Evolutionary conservation across 2,797 vertebrate genomes (phyloP).

Genomic region (Antrozous pallidus): DNA sequence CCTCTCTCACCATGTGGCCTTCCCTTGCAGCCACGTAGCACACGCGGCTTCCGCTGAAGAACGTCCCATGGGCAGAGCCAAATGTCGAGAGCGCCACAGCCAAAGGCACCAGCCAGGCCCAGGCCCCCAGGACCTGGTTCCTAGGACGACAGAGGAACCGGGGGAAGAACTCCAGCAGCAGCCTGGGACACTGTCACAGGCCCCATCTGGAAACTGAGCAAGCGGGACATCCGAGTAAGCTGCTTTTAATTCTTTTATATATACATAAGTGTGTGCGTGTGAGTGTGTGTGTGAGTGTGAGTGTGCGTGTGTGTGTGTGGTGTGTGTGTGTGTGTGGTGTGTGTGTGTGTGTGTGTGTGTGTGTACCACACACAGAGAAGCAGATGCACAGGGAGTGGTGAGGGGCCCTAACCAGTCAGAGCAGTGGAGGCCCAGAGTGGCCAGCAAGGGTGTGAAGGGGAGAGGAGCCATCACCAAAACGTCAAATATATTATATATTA

Average conservation of each 20-base stretch:
- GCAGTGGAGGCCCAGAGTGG: not conserved
- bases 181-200: not conserved
- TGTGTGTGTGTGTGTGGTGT: too few relatives aligned
- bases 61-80: slow-evolving; percentile 86
- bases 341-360: too few relatives aligned
- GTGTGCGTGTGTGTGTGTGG: too few relatives aligned
- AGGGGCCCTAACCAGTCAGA: not conserved
- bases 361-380: too few relatives aligned
- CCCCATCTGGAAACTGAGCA: not conserved
- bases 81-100: slow-evolving; percentile 90
- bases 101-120: slow-evolving; percentile 92
- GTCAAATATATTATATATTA: not conserved
- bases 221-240: not conserved
- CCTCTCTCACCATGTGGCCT: slow-evolving; percentile 89
- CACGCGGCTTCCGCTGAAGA: slow-evolving; percentile 89
- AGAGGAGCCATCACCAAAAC: not conserved
- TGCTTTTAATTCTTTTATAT: too few relatives aligned
- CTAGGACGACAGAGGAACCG: slow-evolving; percentile 73
- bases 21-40: slow-evolving; percentile 91
- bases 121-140: slow-evolving; percentile 90
- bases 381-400: not conserved
- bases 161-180: not conserved
- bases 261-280: too few relatives aligned
- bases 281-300: too few relatives aligned
- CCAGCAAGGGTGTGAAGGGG: accelerated